Percentiles rank a stretch among this genome's conserved stretches.
Conservation (phyloP, 2,888 invertebrate species). For the Harmothoe impar region DNA sequence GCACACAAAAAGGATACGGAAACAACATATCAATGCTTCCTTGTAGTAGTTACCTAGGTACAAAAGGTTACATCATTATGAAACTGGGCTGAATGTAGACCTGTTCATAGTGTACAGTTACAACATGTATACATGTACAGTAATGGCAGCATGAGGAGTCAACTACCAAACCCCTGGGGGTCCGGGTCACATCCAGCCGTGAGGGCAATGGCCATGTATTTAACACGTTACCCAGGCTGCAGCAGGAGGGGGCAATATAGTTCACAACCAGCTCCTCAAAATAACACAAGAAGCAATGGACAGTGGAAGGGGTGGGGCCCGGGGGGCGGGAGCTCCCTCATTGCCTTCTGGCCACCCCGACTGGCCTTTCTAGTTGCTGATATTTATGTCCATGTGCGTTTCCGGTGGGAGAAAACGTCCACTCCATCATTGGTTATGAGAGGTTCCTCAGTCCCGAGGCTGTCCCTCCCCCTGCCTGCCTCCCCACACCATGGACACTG, state of each 20-base stretch:
- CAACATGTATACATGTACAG: no score
- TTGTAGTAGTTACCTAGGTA: no score
- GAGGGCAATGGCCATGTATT: neutral
- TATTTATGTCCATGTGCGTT: slow-evolving; percentile 7
- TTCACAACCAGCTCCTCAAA: neutral
- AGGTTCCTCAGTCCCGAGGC: neutral
- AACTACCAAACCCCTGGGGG: no score
- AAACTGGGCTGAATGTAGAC: no score
- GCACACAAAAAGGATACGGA: no score
- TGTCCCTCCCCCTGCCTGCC: neutral
- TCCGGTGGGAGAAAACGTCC: slow-evolving; percentile 21
- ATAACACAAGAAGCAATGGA: neutral
- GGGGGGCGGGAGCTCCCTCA: neutral
- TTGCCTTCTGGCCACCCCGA: neutral
- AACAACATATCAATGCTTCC: no score
- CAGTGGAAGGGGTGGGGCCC: neutral
- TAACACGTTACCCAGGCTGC: neutral
- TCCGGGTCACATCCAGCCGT: neutral
- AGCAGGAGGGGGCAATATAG: neutral
- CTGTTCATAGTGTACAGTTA: no score
- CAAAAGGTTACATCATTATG: no score
- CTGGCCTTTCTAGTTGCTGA: slow-evolving; percentile 12
- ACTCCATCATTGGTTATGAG: slow-evolving; percentile 33
- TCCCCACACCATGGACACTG: neutral
- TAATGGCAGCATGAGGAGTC: no score